Percentiles rank a stretch among this genome's conserved stretches.
Conservation (phyloP, 2,113 vertebrate genomes). For the Baryphthengus martii region DNA sequence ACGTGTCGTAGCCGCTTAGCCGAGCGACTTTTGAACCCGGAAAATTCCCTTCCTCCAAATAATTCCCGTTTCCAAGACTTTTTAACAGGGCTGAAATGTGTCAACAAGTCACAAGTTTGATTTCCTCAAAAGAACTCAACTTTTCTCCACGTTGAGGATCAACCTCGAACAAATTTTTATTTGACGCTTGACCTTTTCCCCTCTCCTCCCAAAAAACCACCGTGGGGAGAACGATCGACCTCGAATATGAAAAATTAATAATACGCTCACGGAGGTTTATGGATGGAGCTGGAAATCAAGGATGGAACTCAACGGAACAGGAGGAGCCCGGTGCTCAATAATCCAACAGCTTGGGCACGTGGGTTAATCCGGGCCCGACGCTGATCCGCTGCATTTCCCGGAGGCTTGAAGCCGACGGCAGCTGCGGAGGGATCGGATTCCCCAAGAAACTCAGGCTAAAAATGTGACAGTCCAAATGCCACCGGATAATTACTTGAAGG, state of each 20-base stretch:
- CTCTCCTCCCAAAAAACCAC: not conserved
- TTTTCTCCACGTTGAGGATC: fast-evolving
- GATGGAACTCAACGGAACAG: fast-evolving
- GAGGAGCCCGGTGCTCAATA: not conserved
- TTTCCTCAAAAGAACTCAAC: not conserved
- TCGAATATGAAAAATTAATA: not conserved
- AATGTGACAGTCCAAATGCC: not conserved
- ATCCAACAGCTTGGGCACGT: not conserved
- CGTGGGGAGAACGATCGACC: not conserved
- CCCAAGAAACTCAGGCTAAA: not conserved
- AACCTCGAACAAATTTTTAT: not conserved
- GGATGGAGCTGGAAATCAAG: not conserved
- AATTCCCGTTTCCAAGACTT: not conserved
- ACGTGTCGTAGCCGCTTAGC: fast-evolving
- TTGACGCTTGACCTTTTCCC: not conserved
- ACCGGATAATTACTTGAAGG: not conserved
- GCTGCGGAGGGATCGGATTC: not conserved
- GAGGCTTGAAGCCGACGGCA: not conserved
- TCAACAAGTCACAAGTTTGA: not conserved
- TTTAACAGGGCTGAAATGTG: fast-evolving
- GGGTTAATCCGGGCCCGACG: not conserved
- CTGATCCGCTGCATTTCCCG: not conserved
- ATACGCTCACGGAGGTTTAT: fast-evolving
- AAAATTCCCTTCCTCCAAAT: not conserved
- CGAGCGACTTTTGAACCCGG: too few species aligned